Evolutionary conservation across 1,140 invertebrate genomes (phyloP).

Genomic region (Phymorhynchus buccinoides): DNA sequence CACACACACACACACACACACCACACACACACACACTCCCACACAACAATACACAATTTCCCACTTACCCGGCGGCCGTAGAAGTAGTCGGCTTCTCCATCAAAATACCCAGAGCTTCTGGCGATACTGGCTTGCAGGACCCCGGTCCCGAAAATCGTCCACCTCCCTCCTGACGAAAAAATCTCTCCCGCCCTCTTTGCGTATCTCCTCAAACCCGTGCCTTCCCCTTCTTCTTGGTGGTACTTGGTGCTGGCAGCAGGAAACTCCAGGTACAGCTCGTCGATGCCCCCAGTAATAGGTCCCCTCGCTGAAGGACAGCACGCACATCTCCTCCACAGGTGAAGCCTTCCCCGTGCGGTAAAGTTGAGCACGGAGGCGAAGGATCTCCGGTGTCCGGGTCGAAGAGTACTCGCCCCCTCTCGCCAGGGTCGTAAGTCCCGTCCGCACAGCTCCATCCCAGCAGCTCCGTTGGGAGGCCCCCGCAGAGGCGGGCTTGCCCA

Average conservation of each 20-base stretch:
- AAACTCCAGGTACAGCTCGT: slow-evolving; percentile 97
- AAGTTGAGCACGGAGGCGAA: slow-evolving; percentile 99
- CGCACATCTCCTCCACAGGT: slow-evolving; percentile 98
- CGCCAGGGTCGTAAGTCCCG: slow-evolving; percentile 95
- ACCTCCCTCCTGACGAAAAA: slow-evolving; percentile 88
- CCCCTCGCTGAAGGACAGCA: slow-evolving; percentile 97
- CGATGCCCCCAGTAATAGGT: slow-evolving; percentile 98
- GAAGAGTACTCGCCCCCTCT: slow-evolving; percentile 99
- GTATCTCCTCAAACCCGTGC: slow-evolving; percentile 98
- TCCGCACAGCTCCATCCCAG: slow-evolving; percentile 96
- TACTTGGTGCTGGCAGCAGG: slow-evolving; percentile 99
- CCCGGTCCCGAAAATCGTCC: slow-evolving; percentile 95
- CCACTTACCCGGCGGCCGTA: slow-evolving; percentile 84
- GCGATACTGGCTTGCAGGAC: slow-evolving; percentile 94
- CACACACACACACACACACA: too few species aligned
- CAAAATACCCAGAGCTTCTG: slow-evolving; percentile 98
- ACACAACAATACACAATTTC: too few species aligned
- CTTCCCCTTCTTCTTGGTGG: slow-evolving; percentile 97
- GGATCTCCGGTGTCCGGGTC: slow-evolving; percentile 96
- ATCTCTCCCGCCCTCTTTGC: slow-evolving; percentile 96
- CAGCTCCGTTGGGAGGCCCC: slow-evolving; percentile 95
- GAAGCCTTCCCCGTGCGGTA: slow-evolving; percentile 97
- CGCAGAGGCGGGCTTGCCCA: slow-evolving; percentile 92
- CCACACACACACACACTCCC: too few species aligned
- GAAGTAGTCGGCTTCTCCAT: slow-evolving; percentile 98